phyloP scores from a whole-genome alignment of 1,140 invertebrate species.

The Diprion similis region DNA sequence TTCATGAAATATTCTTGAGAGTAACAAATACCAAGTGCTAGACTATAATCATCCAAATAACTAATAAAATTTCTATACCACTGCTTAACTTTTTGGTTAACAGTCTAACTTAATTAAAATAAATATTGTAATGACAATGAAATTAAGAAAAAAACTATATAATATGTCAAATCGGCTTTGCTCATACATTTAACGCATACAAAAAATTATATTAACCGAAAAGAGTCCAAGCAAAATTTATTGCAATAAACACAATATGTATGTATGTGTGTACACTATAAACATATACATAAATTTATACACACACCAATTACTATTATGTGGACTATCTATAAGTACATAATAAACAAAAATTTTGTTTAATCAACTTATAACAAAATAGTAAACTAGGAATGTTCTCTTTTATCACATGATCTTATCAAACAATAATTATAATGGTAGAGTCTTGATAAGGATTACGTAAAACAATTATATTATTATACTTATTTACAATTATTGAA shows the following conservation, averaged over 20 bases:
- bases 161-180: too few species aligned
- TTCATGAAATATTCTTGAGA: too few species aligned
- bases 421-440: background rate
- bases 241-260: background rate
- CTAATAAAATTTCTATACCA: too few species aligned
- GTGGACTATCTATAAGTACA: background rate
- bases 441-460: background rate
- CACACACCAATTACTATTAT: background rate
- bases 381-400: background rate
- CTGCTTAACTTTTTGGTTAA: too few species aligned
- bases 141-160: too few species aligned
- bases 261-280: too few species aligned
- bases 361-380: background rate
- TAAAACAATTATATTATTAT: background rate
- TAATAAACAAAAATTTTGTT: background rate
- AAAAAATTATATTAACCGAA: background rate
- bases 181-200: too few species aligned
- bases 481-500: background rate
- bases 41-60: too few species aligned
- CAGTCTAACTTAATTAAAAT: too few species aligned
- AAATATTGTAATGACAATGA: too few species aligned
- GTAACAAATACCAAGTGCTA: too few species aligned
- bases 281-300: background rate
- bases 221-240: slow-evolving; percentile 6
- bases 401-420: slow-evolving; percentile 1